These are phyloP conservation scores for Ciconia nigra DNA, from an alignment of 2,797 vertebrate species.

Conservation along the genomic window DNA sequence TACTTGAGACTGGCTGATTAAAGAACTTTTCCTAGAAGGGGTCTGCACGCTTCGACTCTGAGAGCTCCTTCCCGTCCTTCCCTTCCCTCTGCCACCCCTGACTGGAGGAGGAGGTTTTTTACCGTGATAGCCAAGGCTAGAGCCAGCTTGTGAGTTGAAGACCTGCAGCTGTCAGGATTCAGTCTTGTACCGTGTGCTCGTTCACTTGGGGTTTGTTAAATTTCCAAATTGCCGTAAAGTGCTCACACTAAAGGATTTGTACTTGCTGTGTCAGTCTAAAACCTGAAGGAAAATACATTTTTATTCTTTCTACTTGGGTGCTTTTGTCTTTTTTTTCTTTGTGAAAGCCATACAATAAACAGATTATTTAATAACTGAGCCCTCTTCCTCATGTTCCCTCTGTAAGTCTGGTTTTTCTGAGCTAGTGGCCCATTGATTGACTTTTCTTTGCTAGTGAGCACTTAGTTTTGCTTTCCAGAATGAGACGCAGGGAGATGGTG, in stretches of 20 bases:
- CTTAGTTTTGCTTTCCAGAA: background rate
- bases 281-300: slow-evolving; percentile 76
- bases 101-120: background rate
- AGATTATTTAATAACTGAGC: slow-evolving; percentile 71
- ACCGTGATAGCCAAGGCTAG: background rate
- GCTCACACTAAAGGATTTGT: slow-evolving; percentile 73
- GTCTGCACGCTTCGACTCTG: background rate
- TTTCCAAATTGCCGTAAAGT: slow-evolving; percentile 44
- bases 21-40: background rate
- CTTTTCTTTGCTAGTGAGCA: background rate
- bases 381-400: slow-evolving; percentile 1
- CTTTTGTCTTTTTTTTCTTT: slow-evolving; percentile 71
- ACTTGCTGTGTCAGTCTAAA: slow-evolving; percentile 71
- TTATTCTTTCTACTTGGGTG: slow-evolving; percentile 81
- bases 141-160: slow-evolving; percentile 16
- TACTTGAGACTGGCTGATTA: background rate
- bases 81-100: background rate
- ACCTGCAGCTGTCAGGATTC: background rate
- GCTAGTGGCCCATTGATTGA: background rate
- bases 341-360: slow-evolving; percentile 76
- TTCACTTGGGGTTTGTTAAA: slow-evolving; percentile 39
- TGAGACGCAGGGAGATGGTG: rapidly evolving
- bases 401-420: background rate
- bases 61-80: background rate
- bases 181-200: background rate